These are phyloP conservation scores for Suncus etruscus DNA, from an alignment of 2,113 vertebrate genomes.

Conservation along the genomic window DNA sequence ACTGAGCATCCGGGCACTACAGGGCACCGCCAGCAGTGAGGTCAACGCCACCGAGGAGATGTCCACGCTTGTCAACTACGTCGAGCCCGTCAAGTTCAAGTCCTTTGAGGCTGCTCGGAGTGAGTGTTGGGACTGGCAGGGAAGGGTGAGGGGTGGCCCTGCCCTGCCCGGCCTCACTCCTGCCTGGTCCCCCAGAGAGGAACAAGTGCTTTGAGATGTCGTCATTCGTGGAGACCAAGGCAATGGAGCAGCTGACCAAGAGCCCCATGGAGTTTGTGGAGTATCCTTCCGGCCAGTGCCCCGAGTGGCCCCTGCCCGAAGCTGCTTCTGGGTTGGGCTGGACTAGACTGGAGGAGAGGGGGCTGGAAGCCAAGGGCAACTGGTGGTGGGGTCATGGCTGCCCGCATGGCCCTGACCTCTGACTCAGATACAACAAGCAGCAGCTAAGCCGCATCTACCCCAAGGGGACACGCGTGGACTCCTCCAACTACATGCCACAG, in stretches of 20 bases:
- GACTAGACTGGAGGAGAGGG: background rate
- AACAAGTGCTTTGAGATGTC: conserved; percentile 95
- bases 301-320: too few relatives aligned
- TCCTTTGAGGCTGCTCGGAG: conserved; percentile 91
- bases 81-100: conserved; percentile 95
- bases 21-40: conserved; percentile 96
- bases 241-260: conserved; percentile 92
- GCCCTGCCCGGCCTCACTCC: background rate
- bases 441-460: conserved; percentile 96
- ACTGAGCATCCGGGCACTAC: background rate
- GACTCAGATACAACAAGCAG: conserved; percentile 95
- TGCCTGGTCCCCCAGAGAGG: conserved; percentile 85
- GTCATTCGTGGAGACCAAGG: conserved; percentile 95
- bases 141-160: too few relatives aligned
- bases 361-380: background rate
- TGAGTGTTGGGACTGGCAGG: conserved; percentile 83
- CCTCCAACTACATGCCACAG: conserved; percentile 96
- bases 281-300: conserved; percentile 88
- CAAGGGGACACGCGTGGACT: conserved; percentile 95
- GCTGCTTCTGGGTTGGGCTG: too few relatives aligned
- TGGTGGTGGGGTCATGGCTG: background rate
- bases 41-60: conserved; percentile 95
- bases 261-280: conserved; percentile 93
- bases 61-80: conserved; percentile 95
- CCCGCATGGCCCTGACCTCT: conserved; percentile 72